Conservation (phyloP, 2,888 invertebrate genomes). For the Isoperla grammatica region DNA sequence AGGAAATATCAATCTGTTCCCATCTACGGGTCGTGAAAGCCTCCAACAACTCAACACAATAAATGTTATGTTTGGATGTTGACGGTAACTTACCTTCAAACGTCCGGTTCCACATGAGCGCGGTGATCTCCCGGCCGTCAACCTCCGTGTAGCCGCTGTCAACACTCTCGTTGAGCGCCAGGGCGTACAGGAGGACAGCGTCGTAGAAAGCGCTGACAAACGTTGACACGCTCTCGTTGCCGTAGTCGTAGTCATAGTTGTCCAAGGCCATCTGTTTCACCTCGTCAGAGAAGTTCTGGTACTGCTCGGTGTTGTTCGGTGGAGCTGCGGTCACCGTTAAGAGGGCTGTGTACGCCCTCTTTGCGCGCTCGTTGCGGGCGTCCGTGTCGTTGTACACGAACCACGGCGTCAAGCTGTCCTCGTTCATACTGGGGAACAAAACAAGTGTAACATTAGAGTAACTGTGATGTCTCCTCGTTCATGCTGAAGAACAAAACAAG, state of each 20-base stretch:
- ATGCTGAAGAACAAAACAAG: too few relatives aligned
- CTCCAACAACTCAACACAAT: too few relatives aligned
- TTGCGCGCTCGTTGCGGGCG: constrained; percentile 76
- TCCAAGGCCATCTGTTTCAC: constrained; percentile 59
- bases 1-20: too few relatives aligned
- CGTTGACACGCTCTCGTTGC: constrained; percentile 76
- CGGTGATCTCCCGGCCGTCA: constrained; percentile 78
- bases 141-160: constrained; percentile 47
- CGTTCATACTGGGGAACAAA: constrained; percentile 53
- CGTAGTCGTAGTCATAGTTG: constrained; percentile 67
- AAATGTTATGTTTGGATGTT: too few relatives aligned
- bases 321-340: constrained; percentile 83
- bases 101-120: constrained; percentile 79
- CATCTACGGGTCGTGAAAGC: too few relatives aligned
- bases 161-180: constrained; percentile 79
- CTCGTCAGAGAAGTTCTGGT: constrained; percentile 67
- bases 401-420: constrained; percentile 77
- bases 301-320: constrained; percentile 65
- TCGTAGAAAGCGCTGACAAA: constrained; percentile 96
- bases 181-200: constrained; percentile 87
- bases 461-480: too few relatives aligned
- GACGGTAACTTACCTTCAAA: constrained; percentile 68
- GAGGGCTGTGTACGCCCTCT: constrained; percentile 78
- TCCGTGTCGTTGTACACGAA: constrained; percentile 69
- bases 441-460: too few relatives aligned